Conservation (phyloP, 1,140 invertebrate genomes). For the Chrysomallon squamiferum region DNA sequence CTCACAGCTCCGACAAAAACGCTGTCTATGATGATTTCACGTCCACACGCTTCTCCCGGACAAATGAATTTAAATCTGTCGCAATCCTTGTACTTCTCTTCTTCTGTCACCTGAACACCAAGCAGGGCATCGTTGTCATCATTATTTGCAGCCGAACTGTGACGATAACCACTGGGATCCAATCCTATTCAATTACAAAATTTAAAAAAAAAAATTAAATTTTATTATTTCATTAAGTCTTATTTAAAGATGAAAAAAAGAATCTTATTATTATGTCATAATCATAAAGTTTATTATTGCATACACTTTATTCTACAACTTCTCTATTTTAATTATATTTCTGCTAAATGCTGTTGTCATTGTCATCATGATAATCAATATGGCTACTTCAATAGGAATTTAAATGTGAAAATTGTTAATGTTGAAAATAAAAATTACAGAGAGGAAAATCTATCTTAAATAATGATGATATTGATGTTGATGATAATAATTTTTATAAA, state of each 20-base stretch:
- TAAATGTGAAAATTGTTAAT: no score
- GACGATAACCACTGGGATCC: slow-evolving; percentile 66
- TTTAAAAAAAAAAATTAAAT: neutral
- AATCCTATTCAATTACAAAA: slow-evolving; percentile 64
- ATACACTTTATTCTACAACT: no score
- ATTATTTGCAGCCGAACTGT: slow-evolving; percentile 61
- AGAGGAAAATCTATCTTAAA: no score
- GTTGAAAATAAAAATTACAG: no score
- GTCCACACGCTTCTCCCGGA: slow-evolving; percentile 58
- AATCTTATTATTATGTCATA: neutral
- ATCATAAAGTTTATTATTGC: no score
- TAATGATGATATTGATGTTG: no score
- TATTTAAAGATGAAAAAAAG: neutral
- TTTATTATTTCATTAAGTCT: neutral
- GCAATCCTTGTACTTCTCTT: slow-evolving; percentile 80
- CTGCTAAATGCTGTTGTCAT: no score
- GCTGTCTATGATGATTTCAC: slow-evolving; percentile 62
- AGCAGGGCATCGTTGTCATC: slow-evolving; percentile 66
- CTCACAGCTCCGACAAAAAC: slow-evolving; percentile 56
- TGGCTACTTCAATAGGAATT: no score
- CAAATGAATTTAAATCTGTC: slow-evolving; percentile 65
- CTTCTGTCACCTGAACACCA: slow-evolving; percentile 67
- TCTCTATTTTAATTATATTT: no score
- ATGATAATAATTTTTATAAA: no score
- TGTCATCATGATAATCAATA: no score